A percentile compares a stretch with the other conserved stretches of the same genome.
Conservation (phyloP, 2,113 vertebrate genomes). For the Fulmarus glacialis region DNA sequence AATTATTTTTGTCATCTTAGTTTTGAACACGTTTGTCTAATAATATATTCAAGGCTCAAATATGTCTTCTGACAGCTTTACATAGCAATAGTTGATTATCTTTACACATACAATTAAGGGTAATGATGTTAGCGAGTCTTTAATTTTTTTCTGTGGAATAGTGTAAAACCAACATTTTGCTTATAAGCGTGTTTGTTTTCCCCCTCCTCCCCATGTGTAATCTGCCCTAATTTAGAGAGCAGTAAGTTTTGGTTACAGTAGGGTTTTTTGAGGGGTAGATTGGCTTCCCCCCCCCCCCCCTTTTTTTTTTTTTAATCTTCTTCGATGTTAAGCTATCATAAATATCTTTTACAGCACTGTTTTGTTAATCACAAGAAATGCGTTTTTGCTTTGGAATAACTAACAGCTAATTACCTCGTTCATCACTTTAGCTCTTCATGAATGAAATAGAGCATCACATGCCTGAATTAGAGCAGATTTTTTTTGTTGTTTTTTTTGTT, state of each 20-base stretch:
- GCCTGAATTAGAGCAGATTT: not conserved
- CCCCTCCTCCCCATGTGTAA: not conserved
- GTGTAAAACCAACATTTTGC: not conserved
- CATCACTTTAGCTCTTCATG: not conserved
- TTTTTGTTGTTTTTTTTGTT: not conserved
- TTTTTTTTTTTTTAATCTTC: not conserved
- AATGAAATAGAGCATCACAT: not conserved
- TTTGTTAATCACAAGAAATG: constrained; percentile 1
- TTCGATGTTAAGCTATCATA: not conserved
- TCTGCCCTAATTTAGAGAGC: not conserved
- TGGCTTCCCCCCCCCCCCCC: rapidly evolving
- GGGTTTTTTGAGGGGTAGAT: not conserved
- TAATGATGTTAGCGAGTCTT: not conserved
- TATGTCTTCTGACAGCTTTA: not conserved
- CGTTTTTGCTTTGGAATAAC: constrained; percentile 5
- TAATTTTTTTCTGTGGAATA: not conserved
- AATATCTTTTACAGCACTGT: not conserved
- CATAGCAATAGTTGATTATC: not conserved
- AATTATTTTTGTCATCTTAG: not conserved
- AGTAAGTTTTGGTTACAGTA: not conserved
- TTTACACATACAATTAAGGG: not conserved
- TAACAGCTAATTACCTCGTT: constrained; percentile 44
- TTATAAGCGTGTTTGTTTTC: not conserved
- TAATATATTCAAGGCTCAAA: not conserved
- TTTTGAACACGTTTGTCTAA: not conserved